Conservation (phyloP, 1,140 invertebrate genomes). For the Drosophila baimaii region DNA sequence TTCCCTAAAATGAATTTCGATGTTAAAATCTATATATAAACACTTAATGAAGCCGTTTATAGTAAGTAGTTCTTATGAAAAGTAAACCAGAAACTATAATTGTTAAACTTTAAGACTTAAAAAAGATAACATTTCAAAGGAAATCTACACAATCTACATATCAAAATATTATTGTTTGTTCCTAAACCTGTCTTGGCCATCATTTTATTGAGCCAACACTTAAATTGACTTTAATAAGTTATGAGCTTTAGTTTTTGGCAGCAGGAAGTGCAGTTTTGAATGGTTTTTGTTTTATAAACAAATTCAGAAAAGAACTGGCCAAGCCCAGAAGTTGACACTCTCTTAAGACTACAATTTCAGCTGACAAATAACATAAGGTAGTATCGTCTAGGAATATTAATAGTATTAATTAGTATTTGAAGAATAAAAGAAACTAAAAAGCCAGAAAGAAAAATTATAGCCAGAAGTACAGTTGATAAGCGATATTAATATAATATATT, state of each 20-base stretch:
- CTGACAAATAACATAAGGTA: background rate
- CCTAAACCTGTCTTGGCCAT: background rate
- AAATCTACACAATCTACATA: background rate
- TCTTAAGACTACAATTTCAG: background rate
- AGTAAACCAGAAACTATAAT: background rate
- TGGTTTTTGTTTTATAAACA: background rate
- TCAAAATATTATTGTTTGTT: background rate
- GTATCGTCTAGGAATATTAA: too few relatives aligned
- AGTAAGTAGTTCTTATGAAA: background rate
- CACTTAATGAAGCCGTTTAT: background rate
- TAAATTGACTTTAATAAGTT: background rate
- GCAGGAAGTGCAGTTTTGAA: conserved; percentile 7
- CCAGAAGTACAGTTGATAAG: too few relatives aligned
- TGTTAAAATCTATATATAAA: background rate
- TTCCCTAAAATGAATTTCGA: background rate
- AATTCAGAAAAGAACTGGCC: too few relatives aligned
- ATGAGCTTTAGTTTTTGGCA: conserved; percentile 3
- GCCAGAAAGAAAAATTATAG: too few relatives aligned
- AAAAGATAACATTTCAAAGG: background rate
- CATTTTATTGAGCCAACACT: background rate
- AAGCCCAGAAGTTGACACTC: background rate
- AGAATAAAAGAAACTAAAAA: too few relatives aligned
- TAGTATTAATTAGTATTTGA: too few relatives aligned
- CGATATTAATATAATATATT: background rate
- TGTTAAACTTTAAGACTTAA: background rate